These are phyloP conservation scores for Drosophila virilis DNA, from an alignment of 1,140 invertebrate genomes.

Conservation along the genomic window DNA sequence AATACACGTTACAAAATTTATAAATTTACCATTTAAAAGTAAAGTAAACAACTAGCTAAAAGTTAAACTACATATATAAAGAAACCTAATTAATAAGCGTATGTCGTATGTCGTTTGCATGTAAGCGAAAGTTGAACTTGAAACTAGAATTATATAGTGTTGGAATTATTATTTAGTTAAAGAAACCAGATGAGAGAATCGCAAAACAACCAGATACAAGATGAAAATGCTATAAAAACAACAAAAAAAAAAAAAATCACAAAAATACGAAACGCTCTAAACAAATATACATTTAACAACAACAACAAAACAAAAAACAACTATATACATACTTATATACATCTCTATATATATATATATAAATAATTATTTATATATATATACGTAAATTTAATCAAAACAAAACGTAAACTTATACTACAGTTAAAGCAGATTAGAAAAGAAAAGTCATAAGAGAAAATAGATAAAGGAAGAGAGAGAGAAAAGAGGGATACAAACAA, in stretches of 20 bases:
- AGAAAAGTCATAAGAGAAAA: constrained; percentile 49
- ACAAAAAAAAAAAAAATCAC: constrained; percentile 50
- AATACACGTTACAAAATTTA: constrained; percentile 74
- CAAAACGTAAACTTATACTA: constrained; percentile 78
- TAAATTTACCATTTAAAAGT: constrained; percentile 72
- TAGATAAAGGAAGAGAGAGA: constrained; percentile 46
- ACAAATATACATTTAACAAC: constrained; percentile 52
- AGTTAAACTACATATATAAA: constrained; percentile 83
- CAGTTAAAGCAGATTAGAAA: constrained; percentile 63
- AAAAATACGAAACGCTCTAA: constrained; percentile 74
- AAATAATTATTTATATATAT: constrained; percentile 60
- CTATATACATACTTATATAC: constrained; percentile 51
- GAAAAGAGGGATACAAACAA: constrained; percentile 21
- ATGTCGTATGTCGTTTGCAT: constrained; percentile 80
- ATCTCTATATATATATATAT: constrained; percentile 46
- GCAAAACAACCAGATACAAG: constrained; percentile 43
- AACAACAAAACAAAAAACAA: constrained; percentile 29
- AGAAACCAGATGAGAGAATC: constrained; percentile 54
- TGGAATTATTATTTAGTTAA: constrained; percentile 83
- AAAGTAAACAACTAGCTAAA: constrained; percentile 81
- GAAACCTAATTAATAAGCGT: constrained; percentile 81
- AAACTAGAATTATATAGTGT: constrained; percentile 83
- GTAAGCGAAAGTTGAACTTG: constrained; percentile 83
- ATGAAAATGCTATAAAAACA: constrained; percentile 37
- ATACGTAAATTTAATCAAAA: constrained; percentile 60